phyloP scores from a whole-genome alignment of 2,888 invertebrate species.

The Strigamia transsilvanica region DNA sequence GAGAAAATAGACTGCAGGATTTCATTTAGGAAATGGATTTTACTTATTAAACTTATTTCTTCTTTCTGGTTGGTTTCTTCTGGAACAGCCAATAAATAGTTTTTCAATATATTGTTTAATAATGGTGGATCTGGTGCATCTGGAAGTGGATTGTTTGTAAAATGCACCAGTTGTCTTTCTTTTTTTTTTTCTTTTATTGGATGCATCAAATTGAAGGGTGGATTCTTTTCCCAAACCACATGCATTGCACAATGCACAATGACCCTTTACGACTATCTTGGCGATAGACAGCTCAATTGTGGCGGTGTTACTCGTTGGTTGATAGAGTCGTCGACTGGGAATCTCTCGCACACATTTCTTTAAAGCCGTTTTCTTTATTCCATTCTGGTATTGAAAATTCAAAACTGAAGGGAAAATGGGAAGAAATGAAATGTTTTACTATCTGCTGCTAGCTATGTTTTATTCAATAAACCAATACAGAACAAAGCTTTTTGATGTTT shows the following conservation, averaged over 20 bases:
- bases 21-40: neutral
- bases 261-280: neutral
- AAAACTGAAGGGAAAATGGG: neutral
- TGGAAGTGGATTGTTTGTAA: neutral
- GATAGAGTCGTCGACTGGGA: constrained; percentile 8
- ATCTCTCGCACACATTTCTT: neutral
- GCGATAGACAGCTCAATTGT: neutral
- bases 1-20: neutral
- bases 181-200: neutral
- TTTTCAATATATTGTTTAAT: no score
- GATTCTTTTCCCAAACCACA: neutral
- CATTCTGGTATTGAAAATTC: neutral
- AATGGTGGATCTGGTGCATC: no score
- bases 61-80: no score
- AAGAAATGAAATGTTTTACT: neutral
- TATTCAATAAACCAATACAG: no score
- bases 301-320: neutral
- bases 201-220: neutral
- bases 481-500: no score
- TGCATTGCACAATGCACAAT: neutral
- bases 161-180: neutral
- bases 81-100: no score
- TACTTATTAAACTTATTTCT: no score
- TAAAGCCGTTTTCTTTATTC: neutral
- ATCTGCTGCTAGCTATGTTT: no score